These are phyloP conservation scores for Gonioctena quinquepunctata DNA, from an alignment of 1,140 invertebrate genomes.

Conservation along the genomic window DNA sequence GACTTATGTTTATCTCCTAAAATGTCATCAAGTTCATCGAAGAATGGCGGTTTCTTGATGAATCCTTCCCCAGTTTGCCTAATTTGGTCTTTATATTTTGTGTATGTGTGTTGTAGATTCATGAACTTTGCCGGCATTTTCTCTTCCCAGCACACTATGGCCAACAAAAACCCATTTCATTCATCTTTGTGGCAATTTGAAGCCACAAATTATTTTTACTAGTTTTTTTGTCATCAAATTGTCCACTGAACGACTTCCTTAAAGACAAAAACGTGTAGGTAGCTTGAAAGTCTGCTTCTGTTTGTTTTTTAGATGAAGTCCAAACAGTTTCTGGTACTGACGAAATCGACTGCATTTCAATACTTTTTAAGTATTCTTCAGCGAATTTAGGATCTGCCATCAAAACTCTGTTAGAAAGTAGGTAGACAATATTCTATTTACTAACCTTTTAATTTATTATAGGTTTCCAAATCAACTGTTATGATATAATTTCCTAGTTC, in stretches of 20 bases:
- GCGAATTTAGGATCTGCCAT: no score
- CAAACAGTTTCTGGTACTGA: neutral
- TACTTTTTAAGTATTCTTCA: no score
- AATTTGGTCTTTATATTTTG: conserved; percentile 6
- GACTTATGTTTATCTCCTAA: conserved; percentile 11
- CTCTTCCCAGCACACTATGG: neutral
- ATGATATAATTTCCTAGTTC: no score
- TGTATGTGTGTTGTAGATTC: conserved; percentile 7
- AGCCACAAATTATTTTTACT: conserved; percentile 3
- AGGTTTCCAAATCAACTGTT: no score
- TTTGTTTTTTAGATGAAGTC: neutral
- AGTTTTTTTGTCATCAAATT: conserved; percentile 6
- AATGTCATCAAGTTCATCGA: conserved; percentile 12
- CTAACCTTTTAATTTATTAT: no score
- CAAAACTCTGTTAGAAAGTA: no score
- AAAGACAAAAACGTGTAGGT: neutral
- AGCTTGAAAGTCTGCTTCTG: neutral
- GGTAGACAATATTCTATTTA: no score
- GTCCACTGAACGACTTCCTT: neutral
- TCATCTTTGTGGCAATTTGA: conserved; percentile 10
- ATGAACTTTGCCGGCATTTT: conserved; percentile 12
- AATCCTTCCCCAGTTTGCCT: conserved; percentile 9
- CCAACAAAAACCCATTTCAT: conserved; percentile 17
- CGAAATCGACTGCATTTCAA: no score
- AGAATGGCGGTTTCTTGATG: conserved; percentile 8